These are phyloP conservation scores for Clinocottus analis DNA, from an alignment of 2,113 vertebrate species.

Conservation along the genomic window DNA sequence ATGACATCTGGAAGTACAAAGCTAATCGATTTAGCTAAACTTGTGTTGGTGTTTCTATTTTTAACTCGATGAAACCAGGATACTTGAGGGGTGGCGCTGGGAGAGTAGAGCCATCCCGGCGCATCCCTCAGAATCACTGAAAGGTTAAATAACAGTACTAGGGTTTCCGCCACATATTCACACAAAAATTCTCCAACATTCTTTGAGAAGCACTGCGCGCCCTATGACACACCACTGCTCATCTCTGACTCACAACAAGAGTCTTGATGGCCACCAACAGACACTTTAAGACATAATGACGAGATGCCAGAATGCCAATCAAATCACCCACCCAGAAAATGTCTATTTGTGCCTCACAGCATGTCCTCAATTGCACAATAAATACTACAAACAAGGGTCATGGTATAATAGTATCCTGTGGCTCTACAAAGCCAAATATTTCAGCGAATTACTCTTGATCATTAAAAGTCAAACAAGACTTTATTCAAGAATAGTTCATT, in stretches of 20 bases:
- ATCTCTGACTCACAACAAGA: conserved; percentile 38
- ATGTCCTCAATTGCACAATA: conserved; percentile 47
- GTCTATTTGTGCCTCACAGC: conserved; percentile 47
- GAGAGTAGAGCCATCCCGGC: conserved; percentile 36
- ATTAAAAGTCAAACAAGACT: conserved; percentile 27
- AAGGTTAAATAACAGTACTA: conserved; percentile 28
- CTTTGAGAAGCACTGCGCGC: not conserved
- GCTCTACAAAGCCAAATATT: conserved; percentile 17
- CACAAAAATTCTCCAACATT: not conserved
- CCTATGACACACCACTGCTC: conserved; percentile 9
- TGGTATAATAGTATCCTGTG: conserved; percentile 19
- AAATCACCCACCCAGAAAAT: conserved; percentile 58
- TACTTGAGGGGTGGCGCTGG: conserved; percentile 62
- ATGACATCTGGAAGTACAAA: conserved; percentile 78
- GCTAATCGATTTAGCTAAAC: conserved; percentile 67
- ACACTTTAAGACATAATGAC: conserved; percentile 53
- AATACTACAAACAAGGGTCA: conserved; percentile 43
- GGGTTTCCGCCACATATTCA: conserved; percentile 24
- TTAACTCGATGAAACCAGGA: conserved; percentile 63
- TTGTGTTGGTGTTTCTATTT: conserved; percentile 70
- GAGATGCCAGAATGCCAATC: conserved; percentile 50
- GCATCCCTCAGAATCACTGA: conserved; percentile 46
- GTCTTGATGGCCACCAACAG: conserved; percentile 60
- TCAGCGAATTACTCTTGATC: conserved; percentile 14
- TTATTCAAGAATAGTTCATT: conserved; percentile 11